Percentiles rank a stretch among this genome's conserved stretches.
phyloP scores from a whole-genome alignment of 2,888 invertebrate species.

The Pyrochroa serraticornis region DNA sequence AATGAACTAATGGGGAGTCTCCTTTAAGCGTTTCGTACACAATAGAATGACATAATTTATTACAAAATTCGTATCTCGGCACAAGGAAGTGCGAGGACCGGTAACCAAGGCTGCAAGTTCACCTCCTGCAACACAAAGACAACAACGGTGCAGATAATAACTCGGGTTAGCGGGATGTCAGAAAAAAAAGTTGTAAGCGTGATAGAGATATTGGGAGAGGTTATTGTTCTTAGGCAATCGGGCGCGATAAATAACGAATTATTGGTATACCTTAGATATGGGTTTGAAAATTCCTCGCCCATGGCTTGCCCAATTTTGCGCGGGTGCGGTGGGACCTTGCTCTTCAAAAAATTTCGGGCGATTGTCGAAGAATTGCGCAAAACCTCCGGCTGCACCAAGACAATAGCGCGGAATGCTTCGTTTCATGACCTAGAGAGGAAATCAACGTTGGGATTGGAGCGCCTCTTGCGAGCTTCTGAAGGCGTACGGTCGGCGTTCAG shows the following conservation, averaged over 20 bases:
- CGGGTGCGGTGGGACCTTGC: constrained; percentile 37
- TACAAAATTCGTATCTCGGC: too few relatives aligned
- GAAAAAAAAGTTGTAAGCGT: background rate
- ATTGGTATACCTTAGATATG: background rate
- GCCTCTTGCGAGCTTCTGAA: constrained; percentile 48
- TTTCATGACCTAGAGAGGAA: constrained; percentile 53
- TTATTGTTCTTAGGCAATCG: background rate
- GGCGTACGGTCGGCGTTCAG: constrained; percentile 48
- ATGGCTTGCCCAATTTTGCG: constrained; percentile 10
- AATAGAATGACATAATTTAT: too few relatives aligned
- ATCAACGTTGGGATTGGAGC: constrained; percentile 47
- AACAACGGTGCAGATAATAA: too few relatives aligned
- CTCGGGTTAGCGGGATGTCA: too few relatives aligned
- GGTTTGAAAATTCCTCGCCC: constrained; percentile 3
- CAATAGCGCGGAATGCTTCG: constrained; percentile 46
- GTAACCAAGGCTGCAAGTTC: too few relatives aligned
- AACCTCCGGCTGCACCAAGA: constrained; percentile 39
- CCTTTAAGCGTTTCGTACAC: too few relatives aligned
- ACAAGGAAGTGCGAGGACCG: too few relatives aligned
- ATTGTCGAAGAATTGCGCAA: constrained; percentile 35
- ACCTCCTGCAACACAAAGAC: too few relatives aligned
- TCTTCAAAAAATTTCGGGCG: constrained; percentile 32
- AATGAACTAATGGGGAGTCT: too few relatives aligned
- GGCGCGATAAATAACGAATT: background rate
- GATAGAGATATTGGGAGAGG: background rate